Evolutionary conservation across 2,888 invertebrate genomes (phyloP), one percentile per base, ranked within the genome.

Genomic region (Lacanobia wlatinum): DNA sequence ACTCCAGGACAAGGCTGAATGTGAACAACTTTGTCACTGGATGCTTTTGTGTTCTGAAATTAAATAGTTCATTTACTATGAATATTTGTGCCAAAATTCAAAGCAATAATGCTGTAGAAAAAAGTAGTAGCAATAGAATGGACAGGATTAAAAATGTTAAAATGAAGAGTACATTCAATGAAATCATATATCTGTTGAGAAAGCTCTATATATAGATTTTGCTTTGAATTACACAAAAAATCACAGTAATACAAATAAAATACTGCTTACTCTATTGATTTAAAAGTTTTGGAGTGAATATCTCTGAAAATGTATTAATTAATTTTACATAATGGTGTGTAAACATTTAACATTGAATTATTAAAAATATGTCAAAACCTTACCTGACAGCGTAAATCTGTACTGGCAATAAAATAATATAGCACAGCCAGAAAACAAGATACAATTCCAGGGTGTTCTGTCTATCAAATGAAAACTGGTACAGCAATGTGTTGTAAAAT

Each of bases 391-490:
- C 99, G 94, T 99, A 99, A 75, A 99, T 97, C 95, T 99, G 99
- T 84, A 99, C 97, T 40, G 99, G 98, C 81, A 99, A 97, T 68
- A 99, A 95, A 70, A 98, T 97, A 87, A 98, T 97, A 92, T 99
- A 99, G 88, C 98, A 98, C 71, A 98, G 91, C 96, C 99, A 98
- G 92, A 99, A 99, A 60, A 98, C 96, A 78, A 99, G 96, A 95
- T 99, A 99, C 86, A 99, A 96, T 94, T 99, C 99, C 71, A 99
- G 96, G 12, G 99, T 98, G 92, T 99, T 98, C 94, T 99, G 99
- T 90, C 98, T 97, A 91, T 99, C 99, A 95, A 99, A 99, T 0
- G 99, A 99, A 93, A 99, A 99, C 92, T 99, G 99, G 95, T 99
- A 99, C 72, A 98, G 97, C 87, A 99, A 97, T 72, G 98, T 98